These are phyloP conservation scores for Drosophila multiciliata DNA, from an alignment of 2,888 invertebrate species.

Conservation along the genomic window DNA sequence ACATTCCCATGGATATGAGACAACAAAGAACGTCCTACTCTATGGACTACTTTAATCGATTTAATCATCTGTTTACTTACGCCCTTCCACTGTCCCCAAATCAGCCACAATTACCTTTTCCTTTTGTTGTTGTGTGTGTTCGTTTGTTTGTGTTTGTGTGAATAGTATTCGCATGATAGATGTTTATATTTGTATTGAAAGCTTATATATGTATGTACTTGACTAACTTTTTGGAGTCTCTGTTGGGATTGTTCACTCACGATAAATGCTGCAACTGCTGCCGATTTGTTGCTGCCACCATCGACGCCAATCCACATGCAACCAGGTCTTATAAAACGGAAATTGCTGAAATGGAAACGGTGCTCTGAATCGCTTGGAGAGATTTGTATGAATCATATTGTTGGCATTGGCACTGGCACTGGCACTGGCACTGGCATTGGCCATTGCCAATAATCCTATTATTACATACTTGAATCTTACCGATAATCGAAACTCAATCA, in stretches of 20 bases:
- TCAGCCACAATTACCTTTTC: not conserved
- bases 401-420: constrained; percentile 7
- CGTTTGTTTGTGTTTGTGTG: not conserved
- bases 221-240: constrained; percentile 41
- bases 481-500: constrained; percentile 38
- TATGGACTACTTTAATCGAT: constrained; percentile 46
- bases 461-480: constrained; percentile 41
- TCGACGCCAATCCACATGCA: not conserved
- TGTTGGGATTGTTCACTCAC: constrained; percentile 4
- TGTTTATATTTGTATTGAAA: constrained; percentile 4
- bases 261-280: constrained; percentile 31
- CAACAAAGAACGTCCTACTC: constrained; percentile 13
- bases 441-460: constrained; percentile 26
- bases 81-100: not conserved
- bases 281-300: not conserved
- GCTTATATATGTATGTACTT: constrained; percentile 1
- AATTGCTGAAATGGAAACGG: constrained; percentile 96
- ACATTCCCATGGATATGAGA: constrained; percentile 14
- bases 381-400: constrained; percentile 36
- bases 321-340: constrained; percentile 88
- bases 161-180: constrained; percentile 29
- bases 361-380: constrained; percentile 86
- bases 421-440: constrained; percentile 4
- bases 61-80: constrained; percentile 19
- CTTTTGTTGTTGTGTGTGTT: not conserved